Percentiles rank a stretch among this genome's conserved stretches.
Evolutionary conservation across 2,797 vertebrate genomes (phyloP).

Genomic region (Clarias pachynema): DNA sequence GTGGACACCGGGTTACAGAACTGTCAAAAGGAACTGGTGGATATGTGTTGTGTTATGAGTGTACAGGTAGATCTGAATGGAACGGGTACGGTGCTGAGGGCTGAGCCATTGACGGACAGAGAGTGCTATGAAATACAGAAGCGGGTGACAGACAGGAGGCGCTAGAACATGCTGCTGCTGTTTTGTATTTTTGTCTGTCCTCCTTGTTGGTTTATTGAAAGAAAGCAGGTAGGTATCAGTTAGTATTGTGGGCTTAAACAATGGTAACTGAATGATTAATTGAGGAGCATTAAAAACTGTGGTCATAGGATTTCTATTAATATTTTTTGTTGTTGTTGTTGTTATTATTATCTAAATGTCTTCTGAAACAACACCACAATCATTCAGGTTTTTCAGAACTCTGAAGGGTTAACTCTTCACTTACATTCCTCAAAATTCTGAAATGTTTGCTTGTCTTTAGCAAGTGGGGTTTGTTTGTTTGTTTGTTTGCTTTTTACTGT

Average conservation of each 20-base stretch:
- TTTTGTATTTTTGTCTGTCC: no score
- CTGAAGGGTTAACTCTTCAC: neutral
- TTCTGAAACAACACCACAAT: no score
- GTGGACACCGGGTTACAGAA: constrained; percentile 83
- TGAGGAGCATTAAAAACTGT: neutral
- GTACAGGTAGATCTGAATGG: constrained; percentile 74
- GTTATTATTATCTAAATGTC: neutral
- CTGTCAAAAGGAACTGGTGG: constrained; percentile 90
- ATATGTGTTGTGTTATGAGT: constrained; percentile 94
- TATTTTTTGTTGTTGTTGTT: neutral
- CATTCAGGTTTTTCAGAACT: neutral
- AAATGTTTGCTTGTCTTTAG: neutral
- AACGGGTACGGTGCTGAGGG: constrained; percentile 77
- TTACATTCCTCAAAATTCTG: neutral
- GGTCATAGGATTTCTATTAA: neutral
- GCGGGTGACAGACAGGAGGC: constrained; percentile 59
- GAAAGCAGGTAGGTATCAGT: neutral
- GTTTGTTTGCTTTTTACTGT: neutral
- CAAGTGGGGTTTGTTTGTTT: neutral
- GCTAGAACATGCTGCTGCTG: neutral
- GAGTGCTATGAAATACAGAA: constrained; percentile 68
- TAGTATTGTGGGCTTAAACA: neutral
- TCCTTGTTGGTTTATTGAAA: neutral
- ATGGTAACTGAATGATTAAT: neutral
- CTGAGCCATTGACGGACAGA: constrained; percentile 72